These are phyloP conservation scores for Mycalesis mineus DNA, from an alignment of 2,888 invertebrate genomes.

Conservation along the genomic window DNA sequence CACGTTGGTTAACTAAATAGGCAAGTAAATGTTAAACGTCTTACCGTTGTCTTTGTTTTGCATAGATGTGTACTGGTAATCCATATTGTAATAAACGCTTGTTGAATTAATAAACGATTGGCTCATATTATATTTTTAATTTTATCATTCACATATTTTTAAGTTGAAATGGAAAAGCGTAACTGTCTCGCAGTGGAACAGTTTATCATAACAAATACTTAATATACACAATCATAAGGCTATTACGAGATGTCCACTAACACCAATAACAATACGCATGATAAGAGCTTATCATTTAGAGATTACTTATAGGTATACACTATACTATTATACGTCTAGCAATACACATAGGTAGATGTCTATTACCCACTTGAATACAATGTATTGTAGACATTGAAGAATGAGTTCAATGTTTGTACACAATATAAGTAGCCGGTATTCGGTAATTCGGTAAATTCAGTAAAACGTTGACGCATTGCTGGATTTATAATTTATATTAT, in stretches of 20 bases:
- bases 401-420: too few species aligned
- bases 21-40: slow-evolving; percentile 25
- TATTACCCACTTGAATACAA: too few species aligned
- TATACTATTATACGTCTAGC: too few species aligned
- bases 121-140: slow-evolving; percentile 40
- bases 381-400: too few species aligned
- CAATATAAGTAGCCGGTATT: too few species aligned
- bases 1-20: too few species aligned
- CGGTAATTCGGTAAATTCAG: too few species aligned
- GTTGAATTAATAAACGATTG: slow-evolving; percentile 44
- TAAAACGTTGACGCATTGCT: too few species aligned
- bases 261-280: slow-evolving; percentile 18
- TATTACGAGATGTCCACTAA: slow-evolving; percentile 17
- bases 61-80: slow-evolving; percentile 59
- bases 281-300: slow-evolving; percentile 32
- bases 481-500: too few species aligned
- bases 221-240: background rate
- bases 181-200: background rate
- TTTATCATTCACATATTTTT: background rate
- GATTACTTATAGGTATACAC: background rate
- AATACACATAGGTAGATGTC: background rate
- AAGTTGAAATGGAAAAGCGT: background rate
- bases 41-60: slow-evolving; percentile 59
- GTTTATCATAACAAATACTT: background rate
- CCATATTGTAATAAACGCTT: slow-evolving; percentile 59